phyloP scores from a whole-genome alignment of 2,888 invertebrate genomes.

The Nephrocerus scutellatus region DNA sequence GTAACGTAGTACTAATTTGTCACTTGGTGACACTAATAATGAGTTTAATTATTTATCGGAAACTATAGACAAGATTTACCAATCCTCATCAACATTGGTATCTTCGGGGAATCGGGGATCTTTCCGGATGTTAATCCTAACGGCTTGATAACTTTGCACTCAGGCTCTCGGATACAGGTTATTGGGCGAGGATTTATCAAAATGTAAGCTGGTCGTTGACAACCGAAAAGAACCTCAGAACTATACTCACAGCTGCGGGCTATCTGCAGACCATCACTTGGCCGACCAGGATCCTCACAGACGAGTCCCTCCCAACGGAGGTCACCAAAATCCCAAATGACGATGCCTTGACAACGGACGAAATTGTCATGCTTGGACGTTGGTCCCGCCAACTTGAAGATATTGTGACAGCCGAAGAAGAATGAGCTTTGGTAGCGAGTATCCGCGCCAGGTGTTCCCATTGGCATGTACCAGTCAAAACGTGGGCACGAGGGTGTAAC shows the following conservation, averaged over 20 bases:
- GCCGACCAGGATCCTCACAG: slow-evolving; percentile 91
- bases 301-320: slow-evolving; percentile 91
- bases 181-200: slow-evolving; percentile 86
- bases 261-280: slow-evolving; percentile 83
- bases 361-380: slow-evolving; percentile 86
- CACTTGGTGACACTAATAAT: too few species aligned
- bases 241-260: slow-evolving; percentile 81
- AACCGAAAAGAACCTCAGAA: slow-evolving; percentile 84
- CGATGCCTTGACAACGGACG: slow-evolving; percentile 85
- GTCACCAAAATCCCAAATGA: slow-evolving; percentile 96
- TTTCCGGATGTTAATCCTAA: slow-evolving; percentile 84
- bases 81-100: background rate
- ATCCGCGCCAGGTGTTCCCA: slow-evolving; percentile 88
- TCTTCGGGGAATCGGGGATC: slow-evolving; percentile 86
- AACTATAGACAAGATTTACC: too few species aligned
- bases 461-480: slow-evolving; percentile 84
- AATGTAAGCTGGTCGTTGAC: slow-evolving; percentile 86
- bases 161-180: slow-evolving; percentile 83
- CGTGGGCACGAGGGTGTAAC: slow-evolving; percentile 78
- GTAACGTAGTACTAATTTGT: too few species aligned
- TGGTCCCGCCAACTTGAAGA: slow-evolving; percentile 89
- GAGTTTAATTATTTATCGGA: too few species aligned
- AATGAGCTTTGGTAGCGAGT: slow-evolving; percentile 89
- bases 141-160: slow-evolving; percentile 87
- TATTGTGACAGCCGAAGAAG: slow-evolving; percentile 93